Percentiles rank a stretch among this genome's conserved stretches.
Evolutionary conservation across 2,113 vertebrate genomes (phyloP).

Genomic region (Gymnobelideus leadbeateri): DNA sequence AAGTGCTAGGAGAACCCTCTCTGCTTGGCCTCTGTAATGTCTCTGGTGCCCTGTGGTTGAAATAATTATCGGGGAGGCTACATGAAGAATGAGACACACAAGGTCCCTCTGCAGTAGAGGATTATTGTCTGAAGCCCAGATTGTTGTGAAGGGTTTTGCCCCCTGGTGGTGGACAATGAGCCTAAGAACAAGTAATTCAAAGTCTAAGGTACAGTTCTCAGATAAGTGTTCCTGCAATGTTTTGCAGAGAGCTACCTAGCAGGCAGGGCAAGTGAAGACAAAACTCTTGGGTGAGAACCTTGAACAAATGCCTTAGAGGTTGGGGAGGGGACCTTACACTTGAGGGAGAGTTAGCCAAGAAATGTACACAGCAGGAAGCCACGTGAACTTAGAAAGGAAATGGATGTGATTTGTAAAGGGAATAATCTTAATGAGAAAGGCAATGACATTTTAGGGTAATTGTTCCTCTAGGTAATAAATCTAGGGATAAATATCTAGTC

Average conservation of each 20-base stretch:
- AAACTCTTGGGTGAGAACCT: conserved; percentile 64
- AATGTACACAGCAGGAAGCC: conserved; percentile 37
- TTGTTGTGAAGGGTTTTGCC: conserved; percentile 75
- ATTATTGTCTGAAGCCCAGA: not conserved
- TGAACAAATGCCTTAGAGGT: conserved; percentile 50
- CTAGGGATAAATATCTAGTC: not conserved
- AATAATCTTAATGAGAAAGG: not conserved
- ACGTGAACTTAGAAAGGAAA: conserved; percentile 52
- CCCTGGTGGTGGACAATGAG: conserved; percentile 79
- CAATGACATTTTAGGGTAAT: not conserved
- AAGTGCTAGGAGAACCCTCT: conserved; percentile 62
- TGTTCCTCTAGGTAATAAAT: not conserved
- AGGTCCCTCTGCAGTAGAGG: conserved; percentile 70
- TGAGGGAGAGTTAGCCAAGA: conserved; percentile 51
- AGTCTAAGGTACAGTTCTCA: conserved; percentile 61
- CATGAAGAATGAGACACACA: conserved; percentile 66
- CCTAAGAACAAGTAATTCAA: conserved; percentile 54
- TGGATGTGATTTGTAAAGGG: conserved; percentile 22
- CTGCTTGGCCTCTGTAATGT: conserved; percentile 61
- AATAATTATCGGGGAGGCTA: conserved; percentile 67
- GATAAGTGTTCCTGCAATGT: conserved; percentile 61
- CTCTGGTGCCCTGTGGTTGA: conserved; percentile 66
- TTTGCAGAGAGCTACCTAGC: conserved; percentile 59
- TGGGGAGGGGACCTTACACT: conserved; percentile 52
- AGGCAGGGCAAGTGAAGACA: conserved; percentile 73